Base-by-base conservation (phyloP, 2,113 vertebrate species). In the Ameiurus melas region DNA sequence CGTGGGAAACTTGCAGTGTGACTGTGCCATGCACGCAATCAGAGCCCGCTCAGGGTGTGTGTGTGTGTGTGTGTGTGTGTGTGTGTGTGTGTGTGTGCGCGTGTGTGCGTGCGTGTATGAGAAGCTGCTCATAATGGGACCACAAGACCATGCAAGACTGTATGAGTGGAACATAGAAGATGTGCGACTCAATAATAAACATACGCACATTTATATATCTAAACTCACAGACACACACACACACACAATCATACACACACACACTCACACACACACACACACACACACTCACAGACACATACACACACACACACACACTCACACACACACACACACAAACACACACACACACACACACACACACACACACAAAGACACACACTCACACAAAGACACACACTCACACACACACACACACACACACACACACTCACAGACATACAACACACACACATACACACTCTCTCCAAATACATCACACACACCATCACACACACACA, bases 141-240 rank as follows among this genome's bases (percentile, higher is more conserved):
- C 27, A 30, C 7, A 9, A 57, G n/a, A 57, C 16, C 10, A 57
- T 39, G 57, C 82, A 57, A 70, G 22, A n/a, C 43, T 81, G 60
- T 36, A 4, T 71, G 86, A 58, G 53, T 81, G 85, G 87, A 90
- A 91, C 91, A 90, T 91, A 90, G 84, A 92, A 84, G 10, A 25
- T 47, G 9, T 75, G 20, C 43, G 36, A 75, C 71, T 25, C 36
- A 36, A 36, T 36, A 36, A 36, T 36, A 36, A 36, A 36, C 36
- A 36, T 36, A 36, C 36, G 36, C 36, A 36, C 36, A 36, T 36
- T 36, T 36, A 36, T 36, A 36, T 36, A 36, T 36, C 36, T 36
- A 36, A 1, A 36, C 36, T 36, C 36, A 36, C 2, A 36, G 36
- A 36, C 36, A 36, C 36, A 36, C 36, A 36, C 36, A 36, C 36